Conservation (phyloP, 1,140 invertebrate genomes). For the Trinorchestia longiramus region DNA sequence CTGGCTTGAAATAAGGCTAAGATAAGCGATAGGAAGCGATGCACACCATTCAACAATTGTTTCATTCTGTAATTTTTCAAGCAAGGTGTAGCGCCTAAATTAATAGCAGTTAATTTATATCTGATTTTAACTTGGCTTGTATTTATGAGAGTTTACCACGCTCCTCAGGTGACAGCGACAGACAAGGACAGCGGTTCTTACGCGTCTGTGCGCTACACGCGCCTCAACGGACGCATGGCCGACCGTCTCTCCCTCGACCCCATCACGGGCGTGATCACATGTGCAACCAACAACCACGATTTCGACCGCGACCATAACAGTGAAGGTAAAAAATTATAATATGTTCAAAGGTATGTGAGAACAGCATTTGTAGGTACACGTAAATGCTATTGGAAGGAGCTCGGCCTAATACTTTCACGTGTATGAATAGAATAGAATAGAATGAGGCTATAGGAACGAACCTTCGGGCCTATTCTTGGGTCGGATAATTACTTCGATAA, state of each 20-base stretch:
- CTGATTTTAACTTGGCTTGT: neutral
- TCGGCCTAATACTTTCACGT: too few species aligned
- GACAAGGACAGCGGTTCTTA: slow-evolving; percentile 81
- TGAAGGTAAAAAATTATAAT: neutral
- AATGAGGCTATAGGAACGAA: too few species aligned
- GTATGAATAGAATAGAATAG: too few species aligned
- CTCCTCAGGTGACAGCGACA: slow-evolving; percentile 75
- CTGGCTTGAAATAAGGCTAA: too few species aligned
- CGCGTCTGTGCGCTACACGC: slow-evolving; percentile 82
- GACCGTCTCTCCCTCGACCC: slow-evolving; percentile 83
- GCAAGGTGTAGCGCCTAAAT: neutral
- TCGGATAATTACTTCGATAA: too few species aligned
- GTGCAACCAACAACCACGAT: slow-evolving; percentile 79
- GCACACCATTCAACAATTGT: neutral
- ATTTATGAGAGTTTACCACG: neutral
- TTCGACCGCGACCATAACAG: slow-evolving; percentile 82
- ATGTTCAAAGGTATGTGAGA: too few species aligned
- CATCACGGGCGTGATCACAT: slow-evolving; percentile 82
- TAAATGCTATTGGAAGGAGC: too few species aligned
- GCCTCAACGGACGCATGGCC: slow-evolving; percentile 80
- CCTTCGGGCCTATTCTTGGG: too few species aligned
- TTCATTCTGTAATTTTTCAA: neutral
- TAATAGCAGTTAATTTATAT: neutral
- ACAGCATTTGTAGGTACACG: too few species aligned
- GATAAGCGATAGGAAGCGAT: too few species aligned